Evolutionary conservation across 2,888 invertebrate species (phyloP), one percentile per base, ranked within the genome.

Genomic region (Ganaspis brasiliensis): DNA sequence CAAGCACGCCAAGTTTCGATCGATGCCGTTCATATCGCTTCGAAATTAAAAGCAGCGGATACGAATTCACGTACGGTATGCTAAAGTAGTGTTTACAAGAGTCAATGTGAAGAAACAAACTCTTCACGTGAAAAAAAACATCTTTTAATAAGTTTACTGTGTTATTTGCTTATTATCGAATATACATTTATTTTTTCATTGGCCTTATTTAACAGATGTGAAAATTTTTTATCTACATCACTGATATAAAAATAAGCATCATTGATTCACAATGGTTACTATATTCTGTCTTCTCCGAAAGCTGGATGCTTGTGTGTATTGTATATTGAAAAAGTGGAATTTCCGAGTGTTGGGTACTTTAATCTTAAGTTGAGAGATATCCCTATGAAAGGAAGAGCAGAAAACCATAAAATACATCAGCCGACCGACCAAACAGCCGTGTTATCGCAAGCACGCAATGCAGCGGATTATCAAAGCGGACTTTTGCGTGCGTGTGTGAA

Each of bases 401-500:
- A 86, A 88, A 87, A 87, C 84, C 86, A 88, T 91, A 89, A 90
- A 90, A 88, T 89, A 90, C 85, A 52, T 45, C 14, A 80, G 85
- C 84, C 83, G 82, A 82, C 83, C 82, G 83, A 82, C 84, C 82
- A 82, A 83, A 81, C 82, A 79, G 79, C 79, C 82, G 86, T 84
- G 87, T 89, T 90, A 90, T 90, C 90, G 89, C 52, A 86, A 82
- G 87, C 90, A 90, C 89, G 90, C 90, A 89, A 90, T 85, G 87
- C 87, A 85, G 86, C 85, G 87, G 89, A 89, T 87, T 85, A 85
- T 83, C 74, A 76, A 76, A 80, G 80, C 85, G 81, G 82, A 83
- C 81, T 83, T 79, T 78, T 77, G 79, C 76, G 40, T 70, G 26
- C 35, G 35, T 35, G 19, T 61, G 67, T 26, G 67, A 45, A 40